Conservation (phyloP, 1,140 invertebrate genomes). For the Lepidurus apus region DNA sequence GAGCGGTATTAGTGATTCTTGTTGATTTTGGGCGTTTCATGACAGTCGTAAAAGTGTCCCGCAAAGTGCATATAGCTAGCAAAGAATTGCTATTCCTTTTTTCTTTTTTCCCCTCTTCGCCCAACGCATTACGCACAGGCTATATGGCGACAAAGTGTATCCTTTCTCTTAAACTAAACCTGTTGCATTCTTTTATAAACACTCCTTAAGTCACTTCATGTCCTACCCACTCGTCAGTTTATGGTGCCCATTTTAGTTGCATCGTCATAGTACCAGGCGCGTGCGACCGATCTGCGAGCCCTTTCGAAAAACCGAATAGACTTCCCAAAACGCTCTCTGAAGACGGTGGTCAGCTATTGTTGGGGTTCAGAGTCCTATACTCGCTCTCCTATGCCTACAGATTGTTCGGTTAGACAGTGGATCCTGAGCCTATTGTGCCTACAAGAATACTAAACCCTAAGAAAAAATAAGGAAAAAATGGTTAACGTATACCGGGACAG, state of each 20-base stretch:
- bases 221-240: background rate
- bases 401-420: no score
- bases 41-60: conserved; percentile 3
- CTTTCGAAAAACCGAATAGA: no score
- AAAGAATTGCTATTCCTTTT: background rate
- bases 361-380: background rate
- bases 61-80: background rate
- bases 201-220: background rate
- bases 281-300: background rate
- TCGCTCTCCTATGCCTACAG: no score
- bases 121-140: no score
- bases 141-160: no score
- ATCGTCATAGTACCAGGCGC: background rate
- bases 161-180: background rate
- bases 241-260: background rate
- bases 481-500: no score
- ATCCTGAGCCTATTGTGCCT: no score
- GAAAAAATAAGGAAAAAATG: no score
- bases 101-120: no score
- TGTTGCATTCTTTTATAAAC: conserved; percentile 1
- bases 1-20: background rate
- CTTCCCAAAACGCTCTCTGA: no score
- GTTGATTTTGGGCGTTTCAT: background rate
- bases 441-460: no score
- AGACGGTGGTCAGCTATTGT: background rate